Conservation (phyloP, 2,888 invertebrate genomes). For the Plagodis dolabraria region DNA sequence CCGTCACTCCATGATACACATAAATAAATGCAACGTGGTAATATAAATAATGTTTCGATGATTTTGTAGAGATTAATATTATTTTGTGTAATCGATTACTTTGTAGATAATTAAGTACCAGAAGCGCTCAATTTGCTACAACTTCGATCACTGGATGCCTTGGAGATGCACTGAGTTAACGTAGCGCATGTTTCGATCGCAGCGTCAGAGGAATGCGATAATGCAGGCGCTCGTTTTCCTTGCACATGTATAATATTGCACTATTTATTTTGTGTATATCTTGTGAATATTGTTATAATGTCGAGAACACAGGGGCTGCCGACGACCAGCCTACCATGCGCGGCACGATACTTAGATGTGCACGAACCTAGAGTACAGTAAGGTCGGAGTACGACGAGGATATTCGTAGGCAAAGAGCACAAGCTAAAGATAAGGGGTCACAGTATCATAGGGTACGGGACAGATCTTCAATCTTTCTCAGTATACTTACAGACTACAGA, state of each 20-base stretch:
- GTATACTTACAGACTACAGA: conserved; percentile 58
- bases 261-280: conserved; percentile 50
- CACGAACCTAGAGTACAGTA: conserved; percentile 62
- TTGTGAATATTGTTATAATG: conserved; percentile 57
- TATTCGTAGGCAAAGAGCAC: conserved; percentile 68
- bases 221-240: conserved; percentile 67
- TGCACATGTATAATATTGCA: conserved; percentile 79
- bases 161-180: conserved; percentile 38
- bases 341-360: conserved; percentile 70
- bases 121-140: conserved; percentile 73
- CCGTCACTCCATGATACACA: conserved; percentile 83
- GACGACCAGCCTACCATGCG: conserved; percentile 77
- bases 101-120: conserved; percentile 24
- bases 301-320: conserved; percentile 76
- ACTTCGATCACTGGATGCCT: conserved; percentile 65
- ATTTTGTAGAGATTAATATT: conserved; percentile 42
- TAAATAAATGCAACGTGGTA: conserved; percentile 48
- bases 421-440: conserved; percentile 61
- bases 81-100: conserved; percentile 12
- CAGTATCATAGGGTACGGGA: conserved; percentile 59
- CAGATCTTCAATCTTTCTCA: conserved; percentile 53
- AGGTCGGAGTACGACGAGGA: conserved; percentile 50
- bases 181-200: conserved; percentile 45
- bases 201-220: conserved; percentile 65
- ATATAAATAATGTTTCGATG: conserved; percentile 41